A percentile compares a stretch with the other conserved stretches of the same genome.
Evolutionary conservation across 2,888 invertebrate species (phyloP).

Genomic region (Athripsodes cinereus): DNA sequence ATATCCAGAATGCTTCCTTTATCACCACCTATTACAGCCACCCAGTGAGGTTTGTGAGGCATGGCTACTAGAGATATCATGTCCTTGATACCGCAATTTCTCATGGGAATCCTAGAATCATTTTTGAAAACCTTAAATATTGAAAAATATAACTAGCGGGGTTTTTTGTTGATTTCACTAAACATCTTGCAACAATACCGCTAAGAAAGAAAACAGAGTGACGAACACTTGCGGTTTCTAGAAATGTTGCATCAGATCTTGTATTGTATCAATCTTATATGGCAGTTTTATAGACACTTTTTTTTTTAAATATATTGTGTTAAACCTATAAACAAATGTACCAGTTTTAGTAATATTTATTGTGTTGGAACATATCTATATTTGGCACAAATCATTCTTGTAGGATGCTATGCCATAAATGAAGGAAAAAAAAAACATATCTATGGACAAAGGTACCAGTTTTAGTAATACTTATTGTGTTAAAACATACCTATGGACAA

Average conservation of each 20-base stretch:
- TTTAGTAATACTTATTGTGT: not conserved
- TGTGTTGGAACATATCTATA: too few relatives aligned
- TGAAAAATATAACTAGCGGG: not conserved
- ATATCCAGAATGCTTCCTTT: constrained; percentile 89
- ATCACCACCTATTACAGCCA: constrained; percentile 84
- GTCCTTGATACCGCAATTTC: constrained; percentile 57
- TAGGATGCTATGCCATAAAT: too few relatives aligned
- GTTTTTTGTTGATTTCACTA: not conserved
- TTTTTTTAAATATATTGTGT: too few relatives aligned
- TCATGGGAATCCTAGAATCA: constrained; percentile 47
- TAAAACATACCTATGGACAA: too few relatives aligned
- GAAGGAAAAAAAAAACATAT: constrained; percentile 30
- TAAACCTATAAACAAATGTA: constrained; percentile 43
- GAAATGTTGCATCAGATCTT: too few relatives aligned
- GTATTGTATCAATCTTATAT: too few relatives aligned
- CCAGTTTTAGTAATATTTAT: constrained; percentile 79
- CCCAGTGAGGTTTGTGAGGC: constrained; percentile 77
- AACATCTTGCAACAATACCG: not conserved
- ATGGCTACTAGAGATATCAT: constrained; percentile 70
- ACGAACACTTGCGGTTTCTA: too few relatives aligned
- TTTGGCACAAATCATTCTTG: too few relatives aligned
- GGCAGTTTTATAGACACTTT: too few relatives aligned
- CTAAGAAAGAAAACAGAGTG: too few relatives aligned
- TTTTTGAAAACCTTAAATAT: too few relatives aligned
- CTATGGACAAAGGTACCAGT: constrained; percentile 36